A percentile compares a stretch with the other conserved stretches of the same genome.
Evolutionary conservation across 2,113 vertebrate genomes (phyloP).

Genomic region (Podilymbus podiceps): DNA sequence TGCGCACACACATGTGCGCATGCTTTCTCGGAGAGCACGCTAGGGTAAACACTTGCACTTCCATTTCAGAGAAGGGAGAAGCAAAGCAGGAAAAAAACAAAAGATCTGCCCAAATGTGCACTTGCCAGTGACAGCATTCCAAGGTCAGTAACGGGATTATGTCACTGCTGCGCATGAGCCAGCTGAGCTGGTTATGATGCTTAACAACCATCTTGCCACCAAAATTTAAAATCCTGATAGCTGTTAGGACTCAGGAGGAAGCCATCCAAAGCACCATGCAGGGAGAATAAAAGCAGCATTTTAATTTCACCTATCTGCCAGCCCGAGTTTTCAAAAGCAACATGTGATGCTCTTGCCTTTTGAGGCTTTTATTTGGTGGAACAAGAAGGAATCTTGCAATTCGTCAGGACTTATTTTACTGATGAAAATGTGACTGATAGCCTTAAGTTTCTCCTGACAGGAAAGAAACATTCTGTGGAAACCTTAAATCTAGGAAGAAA

Average conservation of each 20-base stretch:
- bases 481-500: not conserved
- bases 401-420: not conserved
- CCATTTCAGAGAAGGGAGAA: not conserved
- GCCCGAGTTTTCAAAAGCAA: not conserved
- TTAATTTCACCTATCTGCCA: not conserved
- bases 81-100: not conserved
- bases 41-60: not conserved
- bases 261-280: not conserved
- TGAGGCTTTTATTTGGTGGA: not conserved
- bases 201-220: not conserved
- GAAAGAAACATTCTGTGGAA: not conserved
- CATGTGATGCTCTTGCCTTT: not conserved
- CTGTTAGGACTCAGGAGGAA: not conserved
- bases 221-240: not conserved
- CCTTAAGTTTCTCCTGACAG: not conserved
- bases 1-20: not conserved
- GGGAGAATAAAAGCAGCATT: not conserved
- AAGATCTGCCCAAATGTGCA: not conserved
- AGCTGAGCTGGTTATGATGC: not conserved
- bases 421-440: not conserved
- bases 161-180: not conserved
- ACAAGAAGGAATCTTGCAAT: not conserved
- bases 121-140: not conserved
- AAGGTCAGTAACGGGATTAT: not conserved
- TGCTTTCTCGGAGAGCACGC: not conserved